Percentiles rank a stretch among this genome's conserved stretches.
phyloP scores from a whole-genome alignment of 1,140 invertebrate genomes.

The Hycleus cichorii region DNA sequence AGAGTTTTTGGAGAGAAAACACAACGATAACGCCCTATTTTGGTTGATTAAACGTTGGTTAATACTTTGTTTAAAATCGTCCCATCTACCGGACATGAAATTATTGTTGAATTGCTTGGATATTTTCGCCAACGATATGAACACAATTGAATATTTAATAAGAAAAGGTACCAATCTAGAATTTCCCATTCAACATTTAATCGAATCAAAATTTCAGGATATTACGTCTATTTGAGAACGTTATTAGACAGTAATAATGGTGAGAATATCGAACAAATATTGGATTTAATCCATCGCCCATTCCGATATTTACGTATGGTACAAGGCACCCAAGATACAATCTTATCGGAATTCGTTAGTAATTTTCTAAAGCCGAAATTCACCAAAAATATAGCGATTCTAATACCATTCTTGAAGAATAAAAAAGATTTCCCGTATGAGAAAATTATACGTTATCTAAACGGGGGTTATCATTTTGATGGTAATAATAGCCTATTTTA shows the following conservation, averaged over 20 bases:
- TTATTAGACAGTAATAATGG: conserved; percentile 54
- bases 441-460: conserved; percentile 44
- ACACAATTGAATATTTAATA: conserved; percentile 27
- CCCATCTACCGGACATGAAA: conserved; percentile 33
- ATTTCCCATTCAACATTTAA: too few relatives aligned
- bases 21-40: conserved; percentile 39
- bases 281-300: conserved; percentile 70
- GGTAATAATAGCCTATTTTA: conserved; percentile 47
- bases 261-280: conserved; percentile 53
- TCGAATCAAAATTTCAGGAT: conserved; percentile 41
- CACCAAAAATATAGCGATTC: conserved; percentile 41
- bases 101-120: conserved; percentile 24
- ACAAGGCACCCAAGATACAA: conserved; percentile 25
- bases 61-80: conserved; percentile 46
- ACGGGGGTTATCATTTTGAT: conserved; percentile 35
- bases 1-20: conserved; percentile 44
- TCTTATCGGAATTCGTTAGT: conserved; percentile 38
- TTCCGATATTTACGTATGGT: conserved; percentile 44
- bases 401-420: conserved; percentile 46
- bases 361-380: conserved; percentile 34
- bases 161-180: conserved; percentile 20
- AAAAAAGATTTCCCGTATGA: conserved; percentile 44
- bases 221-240: conserved; percentile 63
- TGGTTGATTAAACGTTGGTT: conserved; percentile 57
- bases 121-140: conserved; percentile 25